Percentiles rank a stretch among this genome's conserved stretches.
Conservation (phyloP, 1,140 invertebrate species). For the Delia radicum region DNA sequence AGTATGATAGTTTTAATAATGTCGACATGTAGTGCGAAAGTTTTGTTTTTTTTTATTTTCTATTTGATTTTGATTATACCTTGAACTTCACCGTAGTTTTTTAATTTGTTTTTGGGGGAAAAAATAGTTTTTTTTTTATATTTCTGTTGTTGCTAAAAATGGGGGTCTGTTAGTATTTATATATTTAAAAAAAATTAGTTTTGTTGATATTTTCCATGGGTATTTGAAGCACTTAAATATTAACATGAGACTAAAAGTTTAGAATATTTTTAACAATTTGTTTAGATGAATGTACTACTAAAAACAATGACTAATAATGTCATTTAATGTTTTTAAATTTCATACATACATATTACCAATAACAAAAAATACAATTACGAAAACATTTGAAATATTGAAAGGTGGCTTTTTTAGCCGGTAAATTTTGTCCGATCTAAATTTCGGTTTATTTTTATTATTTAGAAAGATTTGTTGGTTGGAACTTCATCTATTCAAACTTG, state of each 20-base stretch:
- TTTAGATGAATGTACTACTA: neutral
- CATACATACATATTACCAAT: no score
- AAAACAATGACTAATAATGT: neutral
- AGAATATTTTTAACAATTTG: neutral
- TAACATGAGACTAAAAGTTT: neutral
- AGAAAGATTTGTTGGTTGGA: no score
- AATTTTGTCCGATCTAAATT: no score
- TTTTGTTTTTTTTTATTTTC: constrained; percentile 10
- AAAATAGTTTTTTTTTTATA: neutral
- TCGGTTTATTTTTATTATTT: no score
- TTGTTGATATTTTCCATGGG: neutral
- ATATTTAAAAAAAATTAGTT: neutral
- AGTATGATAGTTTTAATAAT: neutral
- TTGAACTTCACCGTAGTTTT: constrained; percentile 20
- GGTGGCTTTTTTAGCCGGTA: no score
- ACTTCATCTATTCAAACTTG: no score
- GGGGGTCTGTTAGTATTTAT: neutral
- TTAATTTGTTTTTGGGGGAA: neutral
- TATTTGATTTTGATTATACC: constrained; percentile 8
- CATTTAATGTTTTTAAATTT: neutral
- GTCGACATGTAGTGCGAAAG: neutral
- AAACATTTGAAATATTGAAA: no score
- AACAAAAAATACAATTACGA: no score
- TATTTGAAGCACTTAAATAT: neutral
- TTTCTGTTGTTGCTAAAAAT: neutral